Conservation (phyloP, 2,113 vertebrate species). For the Colinus virginianus region DNA sequence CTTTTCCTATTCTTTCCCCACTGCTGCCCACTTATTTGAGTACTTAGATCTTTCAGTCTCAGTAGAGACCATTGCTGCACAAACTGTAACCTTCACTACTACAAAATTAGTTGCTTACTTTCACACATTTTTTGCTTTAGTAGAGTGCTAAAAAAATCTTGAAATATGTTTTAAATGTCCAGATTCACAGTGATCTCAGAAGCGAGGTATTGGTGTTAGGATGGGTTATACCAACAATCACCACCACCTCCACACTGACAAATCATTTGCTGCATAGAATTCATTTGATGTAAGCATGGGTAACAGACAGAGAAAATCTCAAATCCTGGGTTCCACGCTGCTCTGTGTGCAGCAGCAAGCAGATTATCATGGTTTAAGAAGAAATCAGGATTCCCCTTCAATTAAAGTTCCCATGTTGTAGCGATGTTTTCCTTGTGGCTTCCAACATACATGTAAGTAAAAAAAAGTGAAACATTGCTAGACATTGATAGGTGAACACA, state of each 20-base stretch:
- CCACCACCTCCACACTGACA: not conserved
- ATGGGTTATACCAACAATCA: not conserved
- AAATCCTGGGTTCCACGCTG: conserved; percentile 4
- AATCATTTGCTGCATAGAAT: not conserved
- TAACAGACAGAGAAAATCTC: not conserved
- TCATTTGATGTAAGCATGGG: not conserved
- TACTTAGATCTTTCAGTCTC: not conserved
- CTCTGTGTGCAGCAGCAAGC: not conserved
- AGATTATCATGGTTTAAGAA: not conserved
- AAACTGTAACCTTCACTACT: not conserved
- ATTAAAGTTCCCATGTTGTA: not conserved
- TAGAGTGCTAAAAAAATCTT: not conserved
- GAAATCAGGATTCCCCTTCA: not conserved
- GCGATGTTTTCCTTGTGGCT: not conserved
- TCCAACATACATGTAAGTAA: not conserved
- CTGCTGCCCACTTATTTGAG: not conserved
- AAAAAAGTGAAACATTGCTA: not conserved
- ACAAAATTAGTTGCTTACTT: not conserved
- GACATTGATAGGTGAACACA: not conserved
- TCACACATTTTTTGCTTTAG: not conserved
- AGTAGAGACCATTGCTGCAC: not conserved
- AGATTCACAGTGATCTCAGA: not conserved
- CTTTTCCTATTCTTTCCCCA: not conserved
- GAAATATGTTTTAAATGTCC: not conserved
- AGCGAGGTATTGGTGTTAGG: not conserved